Percentiles rank a stretch among this genome's conserved stretches.
phyloP scores from a whole-genome alignment of 2,113 vertebrate species.

The Girardinichthys multiradiatus region DNA sequence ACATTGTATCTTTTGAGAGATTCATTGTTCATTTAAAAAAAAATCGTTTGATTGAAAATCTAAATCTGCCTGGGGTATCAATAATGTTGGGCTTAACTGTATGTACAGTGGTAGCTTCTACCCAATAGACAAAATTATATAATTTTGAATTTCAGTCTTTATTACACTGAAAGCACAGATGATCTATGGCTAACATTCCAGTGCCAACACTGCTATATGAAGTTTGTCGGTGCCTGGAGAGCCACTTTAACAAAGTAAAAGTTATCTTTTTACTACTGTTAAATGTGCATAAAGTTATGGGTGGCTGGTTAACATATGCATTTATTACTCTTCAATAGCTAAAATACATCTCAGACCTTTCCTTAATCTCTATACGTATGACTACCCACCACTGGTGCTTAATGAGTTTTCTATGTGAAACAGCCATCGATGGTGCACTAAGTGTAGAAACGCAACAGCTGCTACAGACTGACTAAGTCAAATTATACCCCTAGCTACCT shows the following conservation, averaged over 20 bases:
- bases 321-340: not conserved
- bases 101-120: too few species aligned
- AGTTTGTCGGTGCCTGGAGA: too few species aligned
- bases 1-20: too few species aligned
- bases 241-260: too few species aligned
- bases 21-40: too few species aligned
- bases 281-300: not conserved
- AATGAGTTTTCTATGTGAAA: not conserved
- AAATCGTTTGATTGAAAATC: too few species aligned
- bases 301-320: not conserved
- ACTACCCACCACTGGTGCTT: not conserved
- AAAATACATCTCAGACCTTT: not conserved
- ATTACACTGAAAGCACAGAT: too few species aligned
- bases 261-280: not conserved
- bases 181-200: too few species aligned
- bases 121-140: too few species aligned
- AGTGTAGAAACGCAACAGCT: constrained; percentile 9
- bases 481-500: constrained; percentile 2
- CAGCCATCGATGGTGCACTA: not conserved
- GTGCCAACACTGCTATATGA: not conserved
- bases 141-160: too few species aligned
- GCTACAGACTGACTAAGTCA: constrained; percentile 4
- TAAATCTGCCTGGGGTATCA: too few species aligned
- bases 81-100: too few species aligned
- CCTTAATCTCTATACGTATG: not conserved